These are phyloP conservation scores for Callospermophilus lateralis DNA, from an alignment of 2,113 vertebrate species.

Conservation along the genomic window DNA sequence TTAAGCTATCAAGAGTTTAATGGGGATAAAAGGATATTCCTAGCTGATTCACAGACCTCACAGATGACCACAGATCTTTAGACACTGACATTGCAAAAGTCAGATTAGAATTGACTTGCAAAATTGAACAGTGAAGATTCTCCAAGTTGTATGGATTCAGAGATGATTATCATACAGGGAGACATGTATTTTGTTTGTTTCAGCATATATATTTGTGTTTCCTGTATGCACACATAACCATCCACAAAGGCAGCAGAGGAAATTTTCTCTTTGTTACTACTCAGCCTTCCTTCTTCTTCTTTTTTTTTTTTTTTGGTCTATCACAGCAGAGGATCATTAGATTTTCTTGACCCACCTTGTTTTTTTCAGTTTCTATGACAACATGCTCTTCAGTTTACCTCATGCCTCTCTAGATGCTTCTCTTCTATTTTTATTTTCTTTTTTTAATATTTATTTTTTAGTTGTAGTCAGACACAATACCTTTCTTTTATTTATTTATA, in stretches of 20 bases:
- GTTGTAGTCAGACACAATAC: too few species aligned
- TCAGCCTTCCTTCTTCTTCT: background rate
- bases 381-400: background rate
- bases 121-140: background rate
- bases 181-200: background rate
- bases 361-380: background rate
- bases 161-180: background rate
- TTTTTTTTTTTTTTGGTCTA: background rate
- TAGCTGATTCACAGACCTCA: background rate
- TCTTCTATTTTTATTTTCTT: background rate
- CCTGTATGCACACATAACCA: background rate
- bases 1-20: background rate
- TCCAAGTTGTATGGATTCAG: background rate
- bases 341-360: background rate
- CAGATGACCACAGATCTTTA: background rate
- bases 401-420: background rate
- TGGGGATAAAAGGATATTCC: background rate
- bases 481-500: too few species aligned
- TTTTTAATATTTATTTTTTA: too few species aligned
- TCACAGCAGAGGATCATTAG: background rate
- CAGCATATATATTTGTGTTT: background rate
- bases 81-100: background rate
- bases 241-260: background rate
- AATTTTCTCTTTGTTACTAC: background rate
- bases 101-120: background rate